These are phyloP conservation scores for Pardosa pseudoannulata DNA, from an alignment of 2,888 invertebrate species.

Conservation along the genomic window DNA sequence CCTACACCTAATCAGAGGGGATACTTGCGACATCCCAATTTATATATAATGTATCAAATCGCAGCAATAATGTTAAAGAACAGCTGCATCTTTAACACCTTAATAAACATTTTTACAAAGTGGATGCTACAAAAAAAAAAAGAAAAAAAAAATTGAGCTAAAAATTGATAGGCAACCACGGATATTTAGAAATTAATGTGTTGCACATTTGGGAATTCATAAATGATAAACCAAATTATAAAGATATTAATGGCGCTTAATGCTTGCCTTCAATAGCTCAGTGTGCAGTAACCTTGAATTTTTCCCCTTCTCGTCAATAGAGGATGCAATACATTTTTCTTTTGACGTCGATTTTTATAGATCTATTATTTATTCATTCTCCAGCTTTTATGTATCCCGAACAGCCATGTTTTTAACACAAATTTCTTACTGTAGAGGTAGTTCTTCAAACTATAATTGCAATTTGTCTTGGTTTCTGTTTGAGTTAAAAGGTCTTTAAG, in stretches of 20 bases:
- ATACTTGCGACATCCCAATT: no score
- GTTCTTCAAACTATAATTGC: neutral
- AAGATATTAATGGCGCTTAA: neutral
- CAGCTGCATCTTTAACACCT: no score
- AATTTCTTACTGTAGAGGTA: neutral
- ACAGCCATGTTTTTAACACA: neutral
- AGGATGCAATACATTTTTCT: neutral
- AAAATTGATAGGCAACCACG: neutral
- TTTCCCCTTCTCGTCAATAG: neutral
- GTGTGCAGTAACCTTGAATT: neutral
- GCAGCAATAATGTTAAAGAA: no score
- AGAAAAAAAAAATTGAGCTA: neutral
- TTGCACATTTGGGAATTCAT: neutral
- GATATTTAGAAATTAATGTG: neutral
- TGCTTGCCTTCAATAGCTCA: neutral
- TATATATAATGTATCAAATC: no score
- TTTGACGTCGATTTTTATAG: constrained; percentile 6
- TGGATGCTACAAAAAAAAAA: no score
- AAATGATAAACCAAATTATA: constrained; percentile 8
- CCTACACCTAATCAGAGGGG: no score
- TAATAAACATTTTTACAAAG: no score
- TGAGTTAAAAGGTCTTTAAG: no score
- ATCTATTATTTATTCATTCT: constrained; percentile 7
- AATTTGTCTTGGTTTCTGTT: no score
- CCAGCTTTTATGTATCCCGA: neutral